Conservation (phyloP, 2,113 vertebrate species). For the Chloebia gouldiae region DNA sequence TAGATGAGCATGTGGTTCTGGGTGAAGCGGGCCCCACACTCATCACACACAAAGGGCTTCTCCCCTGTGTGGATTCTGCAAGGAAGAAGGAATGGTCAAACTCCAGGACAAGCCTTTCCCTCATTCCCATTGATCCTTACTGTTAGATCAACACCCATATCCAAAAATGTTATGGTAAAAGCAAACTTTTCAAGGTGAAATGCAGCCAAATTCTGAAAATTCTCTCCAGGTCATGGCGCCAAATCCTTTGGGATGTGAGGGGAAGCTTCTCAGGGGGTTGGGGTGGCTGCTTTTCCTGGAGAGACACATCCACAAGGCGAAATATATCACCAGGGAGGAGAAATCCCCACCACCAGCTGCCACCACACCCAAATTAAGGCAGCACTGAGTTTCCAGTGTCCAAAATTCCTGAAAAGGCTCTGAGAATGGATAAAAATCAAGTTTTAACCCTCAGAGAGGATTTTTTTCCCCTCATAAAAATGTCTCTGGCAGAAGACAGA, state of each 20-base stretch:
- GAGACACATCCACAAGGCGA: neutral
- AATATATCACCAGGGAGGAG: neutral
- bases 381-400: fast-evolving
- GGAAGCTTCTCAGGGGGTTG: neutral
- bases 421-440: neutral
- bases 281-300: neutral
- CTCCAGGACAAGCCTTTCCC: neutral
- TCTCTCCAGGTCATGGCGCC: neutral
- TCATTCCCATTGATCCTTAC: fast-evolving
- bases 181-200: fast-evolving
- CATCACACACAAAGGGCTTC: conserved; percentile 93
- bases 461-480: neutral
- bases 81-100: conserved; percentile 46
- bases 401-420: neutral
- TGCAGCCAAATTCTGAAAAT: fast-evolving
- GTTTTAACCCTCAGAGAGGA: neutral
- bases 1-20: conserved; percentile 99
- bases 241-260: neutral
- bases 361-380: neutral
- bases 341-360: neutral
- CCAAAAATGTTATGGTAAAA: fast-evolving
- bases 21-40: conserved; percentile 92
- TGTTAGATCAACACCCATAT: neutral
- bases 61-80: conserved; percentile 96
- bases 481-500: neutral